Conservation (phyloP, 1,140 invertebrate genomes). For the Schlechtendalia chinensis region DNA sequence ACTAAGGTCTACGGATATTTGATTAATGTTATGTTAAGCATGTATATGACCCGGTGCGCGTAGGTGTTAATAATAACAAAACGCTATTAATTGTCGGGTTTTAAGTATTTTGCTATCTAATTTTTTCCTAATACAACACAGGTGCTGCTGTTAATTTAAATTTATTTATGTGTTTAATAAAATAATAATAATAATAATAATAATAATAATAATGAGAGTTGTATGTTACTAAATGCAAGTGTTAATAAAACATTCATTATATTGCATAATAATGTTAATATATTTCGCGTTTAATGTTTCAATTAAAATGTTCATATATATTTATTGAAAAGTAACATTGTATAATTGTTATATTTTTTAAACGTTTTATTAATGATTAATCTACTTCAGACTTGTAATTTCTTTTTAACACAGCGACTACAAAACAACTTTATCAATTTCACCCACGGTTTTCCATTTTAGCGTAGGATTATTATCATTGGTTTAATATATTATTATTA, state of each 20-base stretch:
- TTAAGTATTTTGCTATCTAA: neutral
- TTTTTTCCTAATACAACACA: neutral
- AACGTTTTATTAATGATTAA: neutral
- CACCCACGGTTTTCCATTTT: neutral
- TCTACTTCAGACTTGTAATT: neutral
- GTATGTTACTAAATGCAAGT: too few species aligned
- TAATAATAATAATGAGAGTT: too few species aligned
- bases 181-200: too few species aligned
- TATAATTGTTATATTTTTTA: neutral
- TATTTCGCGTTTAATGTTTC: neutral
- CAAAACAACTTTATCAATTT: conserved; percentile 8
- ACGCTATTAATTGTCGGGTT: neutral
- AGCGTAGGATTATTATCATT: neutral
- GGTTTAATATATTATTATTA: neutral
- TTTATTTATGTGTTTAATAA: neutral
- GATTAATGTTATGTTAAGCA: neutral
- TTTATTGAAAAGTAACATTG: neutral
- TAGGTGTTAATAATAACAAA: neutral
- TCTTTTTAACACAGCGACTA: neutral
- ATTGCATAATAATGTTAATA: too few species aligned
- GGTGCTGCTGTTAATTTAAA: neutral
- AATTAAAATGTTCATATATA: neutral
- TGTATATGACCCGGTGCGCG: neutral
- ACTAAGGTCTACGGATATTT: neutral
- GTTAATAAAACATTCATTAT: too few species aligned